Base-by-base conservation (phyloP, 2,888 invertebrate genomes). In the Chrysolina oricalcia region DNA sequence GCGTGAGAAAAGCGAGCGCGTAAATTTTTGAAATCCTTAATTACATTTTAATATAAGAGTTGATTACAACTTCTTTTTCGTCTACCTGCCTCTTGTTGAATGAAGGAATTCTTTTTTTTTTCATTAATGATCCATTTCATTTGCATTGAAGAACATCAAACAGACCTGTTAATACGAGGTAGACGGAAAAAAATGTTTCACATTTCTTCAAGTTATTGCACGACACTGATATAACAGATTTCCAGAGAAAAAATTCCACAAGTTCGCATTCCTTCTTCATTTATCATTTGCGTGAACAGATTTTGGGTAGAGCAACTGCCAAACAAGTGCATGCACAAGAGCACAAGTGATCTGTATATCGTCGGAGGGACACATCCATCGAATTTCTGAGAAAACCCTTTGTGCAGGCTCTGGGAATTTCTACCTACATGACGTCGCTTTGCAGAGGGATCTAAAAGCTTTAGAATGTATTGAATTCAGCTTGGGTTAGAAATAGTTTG, bases 271-370 rank as follows among this genome's bases (percentile, higher is more conserved):
- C 35, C 67, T 40, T 15, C 40, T 48, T 68, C 68, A 68, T 68
- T 41, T 21, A 40, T 56, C 68, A 68, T 19, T 68, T 23, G 27
- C 50, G 10, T 67, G 40, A 68, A 53, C 10, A 19, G 21, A 40
- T 15, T 53, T 19, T 68, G 53, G 56, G 68, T 19, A 56, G 56
- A 53, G 53, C 68, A 17, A 56, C 48, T 48, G 68, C 40, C 68
- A 68, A 53, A 53, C 68, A 68, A 68, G 68, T 68, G 68, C 68
- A 68, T 19, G 56, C 56, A 68, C 53, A 53, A 53, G 53, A 13
- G 56, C 56, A 68, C 53, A 53, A 53, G 53, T 68, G 53, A 53
- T 68, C 68, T 68, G 68, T 23, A 68, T 27, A 19, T 35, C 40
- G 50, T 68, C 68, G 13, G 48, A 53, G 35, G 68, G 56, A 53